Conservation (phyloP, 2,113 vertebrate species). For the Alethe diademata region DNA sequence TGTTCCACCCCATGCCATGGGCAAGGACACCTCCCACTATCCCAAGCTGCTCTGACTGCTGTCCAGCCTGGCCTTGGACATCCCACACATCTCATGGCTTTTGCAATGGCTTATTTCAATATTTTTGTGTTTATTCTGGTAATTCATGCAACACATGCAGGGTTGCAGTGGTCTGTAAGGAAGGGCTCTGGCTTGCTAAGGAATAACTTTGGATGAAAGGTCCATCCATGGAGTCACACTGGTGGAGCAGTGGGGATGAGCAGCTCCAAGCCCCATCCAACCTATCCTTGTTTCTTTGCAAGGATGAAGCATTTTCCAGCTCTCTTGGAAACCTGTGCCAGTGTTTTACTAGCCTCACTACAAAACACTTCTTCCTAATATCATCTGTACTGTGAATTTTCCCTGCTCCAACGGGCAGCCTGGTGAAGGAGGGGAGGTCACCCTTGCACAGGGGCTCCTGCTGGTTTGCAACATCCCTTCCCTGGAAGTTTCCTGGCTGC, state of each 20-base stretch:
- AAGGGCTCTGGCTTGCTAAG: not conserved
- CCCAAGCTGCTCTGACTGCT: rapidly evolving
- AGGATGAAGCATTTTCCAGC: no score
- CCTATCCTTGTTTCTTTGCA: no score
- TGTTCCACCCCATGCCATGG: not conserved
- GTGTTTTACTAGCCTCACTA: not conserved
- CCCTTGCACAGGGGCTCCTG: not conserved
- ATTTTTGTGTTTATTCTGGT: not conserved
- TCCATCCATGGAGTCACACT: not conserved
- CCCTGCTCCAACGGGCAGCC: rapidly evolving
- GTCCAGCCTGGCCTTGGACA: not conserved
- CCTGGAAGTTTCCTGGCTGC: not conserved
- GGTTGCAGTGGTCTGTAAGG: not conserved
- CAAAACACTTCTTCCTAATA: not conserved
- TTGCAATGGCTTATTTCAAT: not conserved
- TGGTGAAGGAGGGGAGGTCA: not conserved
- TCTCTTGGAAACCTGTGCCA: not conserved
- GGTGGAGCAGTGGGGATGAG: not conserved
- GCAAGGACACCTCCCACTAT: not conserved
- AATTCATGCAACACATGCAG: not conserved
- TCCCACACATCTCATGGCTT: not conserved
- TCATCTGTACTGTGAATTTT: rapidly evolving
- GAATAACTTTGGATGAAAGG: not conserved
- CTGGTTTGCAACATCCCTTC: not conserved
- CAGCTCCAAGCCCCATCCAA: not conserved